Evolutionary conservation across 53 echinoderm and acorn worm genomes (phyloP).

Genomic region (Patiria pectinifera): DNA sequence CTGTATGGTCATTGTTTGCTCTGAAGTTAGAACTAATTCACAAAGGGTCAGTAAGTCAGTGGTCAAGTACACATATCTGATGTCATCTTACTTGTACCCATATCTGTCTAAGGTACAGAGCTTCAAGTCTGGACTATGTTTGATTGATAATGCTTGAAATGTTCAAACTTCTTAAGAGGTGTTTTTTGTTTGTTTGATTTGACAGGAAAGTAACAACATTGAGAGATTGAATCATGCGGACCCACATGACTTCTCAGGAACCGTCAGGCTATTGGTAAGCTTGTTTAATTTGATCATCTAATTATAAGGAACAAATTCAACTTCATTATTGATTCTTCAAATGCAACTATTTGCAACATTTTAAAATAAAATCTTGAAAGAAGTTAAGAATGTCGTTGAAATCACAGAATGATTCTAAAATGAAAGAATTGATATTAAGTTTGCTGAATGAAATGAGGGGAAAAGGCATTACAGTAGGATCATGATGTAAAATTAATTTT

Average conservation of each 20-base stretch:
- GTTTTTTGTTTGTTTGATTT: conserved; percentile 8
- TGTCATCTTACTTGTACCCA: not conserved
- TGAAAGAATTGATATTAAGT: too few relatives aligned
- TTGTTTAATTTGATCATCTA: not conserved
- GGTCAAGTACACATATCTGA: not conserved
- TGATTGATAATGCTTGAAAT: not conserved
- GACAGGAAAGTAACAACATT: conserved; percentile 80
- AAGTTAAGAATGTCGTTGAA: too few relatives aligned
- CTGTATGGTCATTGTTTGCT: too few relatives aligned
- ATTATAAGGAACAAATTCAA: not conserved
- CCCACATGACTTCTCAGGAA: conserved; percentile 78
- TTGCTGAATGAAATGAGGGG: too few relatives aligned
- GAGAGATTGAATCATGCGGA: conserved; percentile 83
- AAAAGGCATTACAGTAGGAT: too few relatives aligned
- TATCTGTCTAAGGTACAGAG: not conserved
- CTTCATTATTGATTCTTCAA: not conserved
- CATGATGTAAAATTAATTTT: too few relatives aligned
- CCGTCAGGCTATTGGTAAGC: conserved; percentile 90
- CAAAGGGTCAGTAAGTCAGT: too few relatives aligned
- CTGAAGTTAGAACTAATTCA: too few relatives aligned
- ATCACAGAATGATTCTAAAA: too few relatives aligned
- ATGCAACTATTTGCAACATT: too few relatives aligned
- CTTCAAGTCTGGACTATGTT: too few relatives aligned
- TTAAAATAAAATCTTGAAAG: too few relatives aligned
- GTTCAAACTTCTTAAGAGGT: not conserved